Conservation (phyloP, 2,888 invertebrate species). For the Mythimna pallens region DNA sequence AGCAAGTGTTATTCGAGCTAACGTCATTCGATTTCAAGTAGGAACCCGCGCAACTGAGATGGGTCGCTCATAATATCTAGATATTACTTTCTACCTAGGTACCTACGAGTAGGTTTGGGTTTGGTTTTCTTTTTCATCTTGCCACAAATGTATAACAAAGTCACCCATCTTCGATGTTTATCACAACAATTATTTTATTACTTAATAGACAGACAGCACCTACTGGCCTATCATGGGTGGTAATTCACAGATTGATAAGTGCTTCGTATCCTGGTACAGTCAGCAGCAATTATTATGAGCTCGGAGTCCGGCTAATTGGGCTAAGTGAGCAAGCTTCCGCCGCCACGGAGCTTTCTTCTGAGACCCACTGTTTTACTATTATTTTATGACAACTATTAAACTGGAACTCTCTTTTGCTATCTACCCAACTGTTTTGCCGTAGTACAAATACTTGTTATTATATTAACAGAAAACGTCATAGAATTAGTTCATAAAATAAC, state of each 20-base stretch:
- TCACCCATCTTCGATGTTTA: background rate
- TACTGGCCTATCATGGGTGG: conserved; percentile 27
- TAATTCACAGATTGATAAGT: conserved; percentile 57
- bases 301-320: conserved; percentile 72
- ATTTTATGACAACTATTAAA: conserved; percentile 47
- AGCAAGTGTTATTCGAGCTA: too few species aligned
- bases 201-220: conserved; percentile 20
- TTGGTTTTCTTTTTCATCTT: too few species aligned
- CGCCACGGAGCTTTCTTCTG: conserved; percentile 63
- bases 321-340: conserved; percentile 77
- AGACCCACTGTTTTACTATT: conserved; percentile 52
- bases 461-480: too few species aligned
- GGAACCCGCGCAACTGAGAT: too few species aligned
- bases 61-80: too few species aligned
- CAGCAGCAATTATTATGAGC: conserved; percentile 63
- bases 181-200: conserved; percentile 6
- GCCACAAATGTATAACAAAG: background rate
- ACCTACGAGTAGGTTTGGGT: too few species aligned
- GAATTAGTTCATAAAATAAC: too few species aligned
- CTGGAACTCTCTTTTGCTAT: conserved; percentile 14
- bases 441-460: too few species aligned
- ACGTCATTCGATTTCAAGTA: too few species aligned
- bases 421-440: conserved; percentile 10
- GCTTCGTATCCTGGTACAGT: conserved; percentile 50
- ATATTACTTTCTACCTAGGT: too few species aligned